phyloP scores from a whole-genome alignment of 2,797 vertebrate genomes.

The Tokudaia muenninki region DNA sequence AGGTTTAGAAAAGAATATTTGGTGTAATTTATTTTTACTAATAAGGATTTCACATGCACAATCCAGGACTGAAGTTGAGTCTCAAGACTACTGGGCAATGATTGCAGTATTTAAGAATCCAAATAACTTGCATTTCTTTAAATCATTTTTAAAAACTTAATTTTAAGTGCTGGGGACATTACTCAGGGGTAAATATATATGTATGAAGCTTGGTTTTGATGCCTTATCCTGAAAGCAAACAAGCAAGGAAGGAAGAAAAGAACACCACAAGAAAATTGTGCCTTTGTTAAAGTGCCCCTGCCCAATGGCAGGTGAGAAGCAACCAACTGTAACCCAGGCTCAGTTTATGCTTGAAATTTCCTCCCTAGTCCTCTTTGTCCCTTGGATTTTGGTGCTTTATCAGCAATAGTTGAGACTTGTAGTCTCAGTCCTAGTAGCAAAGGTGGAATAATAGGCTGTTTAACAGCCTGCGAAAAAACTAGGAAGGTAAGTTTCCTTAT shows the following conservation, averaged over 20 bases:
- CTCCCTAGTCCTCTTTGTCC: background rate
- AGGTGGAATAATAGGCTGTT: background rate
- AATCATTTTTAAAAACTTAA: background rate
- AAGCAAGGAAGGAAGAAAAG: background rate
- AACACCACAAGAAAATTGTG: background rate
- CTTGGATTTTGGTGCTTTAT: background rate
- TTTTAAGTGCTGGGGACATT: background rate
- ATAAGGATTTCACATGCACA: background rate
- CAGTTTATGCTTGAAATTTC: background rate
- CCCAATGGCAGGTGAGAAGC: background rate
- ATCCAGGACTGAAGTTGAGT: background rate
- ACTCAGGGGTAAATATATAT: background rate
- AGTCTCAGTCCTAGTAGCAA: background rate
- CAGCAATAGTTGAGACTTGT: background rate
- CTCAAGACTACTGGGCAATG: accelerated
- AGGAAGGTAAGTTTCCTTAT: background rate
- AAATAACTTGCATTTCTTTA: background rate
- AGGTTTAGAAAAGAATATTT: background rate
- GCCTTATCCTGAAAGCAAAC: background rate
- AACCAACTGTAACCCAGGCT: background rate
- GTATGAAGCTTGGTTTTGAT: background rate
- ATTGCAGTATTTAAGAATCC: background rate
- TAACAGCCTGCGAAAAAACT: background rate
- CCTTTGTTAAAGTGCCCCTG: background rate
- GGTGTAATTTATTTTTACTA: background rate